Evolutionary conservation across 2,113 vertebrate genomes (phyloP).

Genomic region (Callocephalon fimbriatum): DNA sequence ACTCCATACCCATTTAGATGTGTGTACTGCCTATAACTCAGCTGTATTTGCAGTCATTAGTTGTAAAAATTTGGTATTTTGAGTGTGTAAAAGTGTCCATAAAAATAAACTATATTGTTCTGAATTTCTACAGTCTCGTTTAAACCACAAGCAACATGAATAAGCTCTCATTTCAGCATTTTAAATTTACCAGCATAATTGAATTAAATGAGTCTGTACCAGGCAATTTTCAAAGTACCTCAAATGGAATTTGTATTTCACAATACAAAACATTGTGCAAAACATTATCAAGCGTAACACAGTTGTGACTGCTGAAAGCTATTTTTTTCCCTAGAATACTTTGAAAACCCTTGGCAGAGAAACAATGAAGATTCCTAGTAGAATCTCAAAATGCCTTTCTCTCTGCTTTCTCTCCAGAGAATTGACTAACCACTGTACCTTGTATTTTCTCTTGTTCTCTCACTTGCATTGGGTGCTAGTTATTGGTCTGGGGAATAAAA

Average conservation of each 20-base stretch:
- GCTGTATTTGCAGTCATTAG: neutral
- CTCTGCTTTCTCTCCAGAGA: neutral
- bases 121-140: neutral
- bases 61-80: neutral
- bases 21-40: neutral
- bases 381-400: constrained; percentile 22
- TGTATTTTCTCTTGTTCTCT: constrained; percentile 3
- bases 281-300: neutral
- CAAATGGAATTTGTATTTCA: constrained; percentile 43
- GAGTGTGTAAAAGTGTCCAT: neutral
- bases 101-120: neutral
- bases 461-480: constrained; percentile 1
- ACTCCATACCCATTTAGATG: neutral
- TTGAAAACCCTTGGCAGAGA: neutral
- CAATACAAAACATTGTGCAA: neutral
- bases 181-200: constrained; percentile 1
- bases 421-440: neutral
- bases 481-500: neutral
- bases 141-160: neutral
- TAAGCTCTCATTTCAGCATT: constrained; percentile 20
- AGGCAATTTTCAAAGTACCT: constrained; percentile 19
- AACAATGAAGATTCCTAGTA: constrained; percentile 18
- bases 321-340: neutral
- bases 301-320: constrained; percentile 25
- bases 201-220: neutral